Conservation (phyloP, 2,113 vertebrate genomes). For the Rhinogobius similis region DNA sequence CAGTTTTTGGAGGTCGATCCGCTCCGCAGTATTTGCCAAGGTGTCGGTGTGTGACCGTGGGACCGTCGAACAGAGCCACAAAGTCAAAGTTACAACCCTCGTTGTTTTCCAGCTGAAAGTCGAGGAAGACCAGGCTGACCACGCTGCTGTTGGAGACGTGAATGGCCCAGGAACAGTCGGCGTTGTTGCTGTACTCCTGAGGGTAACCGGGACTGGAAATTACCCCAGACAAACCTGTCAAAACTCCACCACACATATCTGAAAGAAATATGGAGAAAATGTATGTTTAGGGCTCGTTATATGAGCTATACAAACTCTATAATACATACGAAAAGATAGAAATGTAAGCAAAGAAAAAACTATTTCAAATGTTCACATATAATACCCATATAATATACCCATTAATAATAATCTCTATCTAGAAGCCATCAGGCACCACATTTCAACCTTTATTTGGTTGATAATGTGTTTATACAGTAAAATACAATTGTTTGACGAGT, state of each 20-base stretch:
- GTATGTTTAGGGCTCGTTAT: too few relatives aligned
- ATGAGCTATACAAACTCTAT: too few relatives aligned
- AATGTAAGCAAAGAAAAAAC: too few relatives aligned
- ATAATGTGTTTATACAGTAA: too few relatives aligned
- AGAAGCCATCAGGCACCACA: too few relatives aligned
- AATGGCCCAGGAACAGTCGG: conserved; percentile 91
- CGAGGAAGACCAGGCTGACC: conserved; percentile 87
- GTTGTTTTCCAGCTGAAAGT: conserved; percentile 93
- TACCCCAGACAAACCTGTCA: conserved; percentile 90
- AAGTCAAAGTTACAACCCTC: conserved; percentile 92
- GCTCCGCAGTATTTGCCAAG: conserved; percentile 87
- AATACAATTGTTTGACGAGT: too few relatives aligned
- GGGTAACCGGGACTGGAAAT: conserved; percentile 93
- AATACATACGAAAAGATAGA: too few relatives aligned
- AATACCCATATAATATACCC: too few relatives aligned
- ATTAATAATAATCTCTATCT: too few relatives aligned
- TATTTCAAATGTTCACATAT: too few relatives aligned
- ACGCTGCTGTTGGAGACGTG: conserved; percentile 72
- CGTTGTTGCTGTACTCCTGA: conserved; percentile 89
- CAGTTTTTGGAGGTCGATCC: conserved; percentile 74
- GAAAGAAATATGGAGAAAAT: neutral
- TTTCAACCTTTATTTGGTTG: too few relatives aligned
- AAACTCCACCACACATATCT: conserved; percentile 92
- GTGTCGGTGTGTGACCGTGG: conserved; percentile 68
- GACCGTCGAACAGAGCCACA: conserved; percentile 87